phyloP scores from a whole-genome alignment of 2,888 invertebrate species.

The Allolobophora icterica region DNA sequence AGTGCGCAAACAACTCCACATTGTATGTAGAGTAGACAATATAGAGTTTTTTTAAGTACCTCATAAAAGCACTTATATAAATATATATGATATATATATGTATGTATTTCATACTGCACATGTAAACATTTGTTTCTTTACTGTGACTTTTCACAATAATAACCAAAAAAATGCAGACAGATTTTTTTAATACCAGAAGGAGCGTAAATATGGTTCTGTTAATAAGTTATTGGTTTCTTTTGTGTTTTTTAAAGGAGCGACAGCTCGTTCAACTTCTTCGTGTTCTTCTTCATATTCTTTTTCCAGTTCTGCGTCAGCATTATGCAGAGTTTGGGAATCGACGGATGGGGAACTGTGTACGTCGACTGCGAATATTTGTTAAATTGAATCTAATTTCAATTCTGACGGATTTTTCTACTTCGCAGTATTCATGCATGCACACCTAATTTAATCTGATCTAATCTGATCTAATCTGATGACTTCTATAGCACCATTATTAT shows the following conservation, averaged over 20 bases:
- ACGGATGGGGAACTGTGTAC: conserved; percentile 85
- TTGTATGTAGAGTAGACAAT: too few relatives aligned
- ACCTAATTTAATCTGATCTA: too few relatives aligned
- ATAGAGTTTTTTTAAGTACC: too few relatives aligned
- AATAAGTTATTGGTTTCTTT: not conserved
- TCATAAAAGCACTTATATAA: too few relatives aligned
- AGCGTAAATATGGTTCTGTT: not conserved
- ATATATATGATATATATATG: too few relatives aligned
- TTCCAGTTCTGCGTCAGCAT: conserved; percentile 76
- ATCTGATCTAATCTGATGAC: not conserved
- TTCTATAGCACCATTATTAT: too few relatives aligned
- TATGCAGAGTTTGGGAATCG: conserved; percentile 86
- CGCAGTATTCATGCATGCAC: too few relatives aligned
- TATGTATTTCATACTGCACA: too few relatives aligned
- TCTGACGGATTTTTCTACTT: too few relatives aligned
- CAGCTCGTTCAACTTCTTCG: conserved; percentile 99
- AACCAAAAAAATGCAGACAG: not conserved
- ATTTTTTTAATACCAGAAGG: not conserved
- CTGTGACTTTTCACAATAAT: not conserved
- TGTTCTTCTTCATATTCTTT: conserved; percentile 95
- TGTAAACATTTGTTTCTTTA: too few relatives aligned
- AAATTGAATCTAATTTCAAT: too few relatives aligned
- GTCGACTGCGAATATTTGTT: conserved; percentile 58
- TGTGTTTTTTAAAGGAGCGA: conserved; percentile 76
- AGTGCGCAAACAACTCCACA: too few relatives aligned